phyloP scores from a whole-genome alignment of 2,888 invertebrate species.

The Spodoptera picta region DNA sequence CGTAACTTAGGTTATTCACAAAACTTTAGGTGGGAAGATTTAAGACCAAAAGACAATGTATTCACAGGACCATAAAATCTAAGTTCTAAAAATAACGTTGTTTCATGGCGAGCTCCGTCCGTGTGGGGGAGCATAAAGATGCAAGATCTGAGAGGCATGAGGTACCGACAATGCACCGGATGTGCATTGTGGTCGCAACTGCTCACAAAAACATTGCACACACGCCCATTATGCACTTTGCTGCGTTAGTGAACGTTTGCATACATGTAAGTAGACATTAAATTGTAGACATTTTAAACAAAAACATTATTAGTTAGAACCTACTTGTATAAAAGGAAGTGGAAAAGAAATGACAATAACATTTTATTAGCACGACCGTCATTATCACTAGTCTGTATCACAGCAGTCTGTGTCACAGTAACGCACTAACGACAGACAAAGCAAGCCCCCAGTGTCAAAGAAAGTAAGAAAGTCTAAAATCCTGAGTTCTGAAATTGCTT shows the following conservation, averaged over 20 bases:
- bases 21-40: too few species aligned
- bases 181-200: conserved; percentile 60
- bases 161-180: conserved; percentile 63
- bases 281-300: neutral
- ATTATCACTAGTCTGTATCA: too few species aligned
- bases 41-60: neutral
- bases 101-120: conserved; percentile 25
- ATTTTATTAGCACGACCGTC: too few species aligned
- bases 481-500: too few species aligned
- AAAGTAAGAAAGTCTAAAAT: too few species aligned
- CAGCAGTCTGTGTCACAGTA: too few species aligned
- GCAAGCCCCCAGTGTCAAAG: too few species aligned
- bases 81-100: conserved; percentile 18
- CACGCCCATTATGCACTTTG: conserved; percentile 27
- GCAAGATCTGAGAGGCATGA: conserved; percentile 61
- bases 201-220: conserved; percentile 46
- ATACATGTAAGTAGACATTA: neutral
- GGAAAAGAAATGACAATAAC: too few species aligned
- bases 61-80: conserved; percentile 8
- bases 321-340: too few species aligned
- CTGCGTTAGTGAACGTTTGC: conserved; percentile 22
- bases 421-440: too few species aligned
- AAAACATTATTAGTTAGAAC: neutral
- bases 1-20: too few species aligned
- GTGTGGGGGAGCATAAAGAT: conserved; percentile 68